Percentiles rank a stretch among this genome's conserved stretches.
These are phyloP conservation scores for Iselma pallidipennis DNA, from an alignment of 2,888 invertebrate genomes.

Conservation along the genomic window DNA sequence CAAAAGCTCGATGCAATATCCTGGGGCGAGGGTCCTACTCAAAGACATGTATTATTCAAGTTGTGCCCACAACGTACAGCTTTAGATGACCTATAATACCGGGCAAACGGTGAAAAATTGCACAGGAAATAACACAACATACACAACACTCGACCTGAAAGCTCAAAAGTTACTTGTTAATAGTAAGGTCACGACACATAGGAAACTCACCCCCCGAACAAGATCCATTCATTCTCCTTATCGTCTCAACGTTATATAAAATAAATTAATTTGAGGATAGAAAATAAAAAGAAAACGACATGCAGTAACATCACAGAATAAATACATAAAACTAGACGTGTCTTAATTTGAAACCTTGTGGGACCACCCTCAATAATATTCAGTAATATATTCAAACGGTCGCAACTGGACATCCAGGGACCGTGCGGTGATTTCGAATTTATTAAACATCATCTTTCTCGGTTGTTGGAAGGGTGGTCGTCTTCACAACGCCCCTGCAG, in stretches of 20 bases:
- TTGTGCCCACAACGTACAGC: conserved; percentile 3
- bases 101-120: conserved; percentile 7
- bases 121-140: conserved; percentile 3
- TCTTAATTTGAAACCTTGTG: neutral
- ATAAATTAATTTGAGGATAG: neutral
- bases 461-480: conserved; percentile 5
- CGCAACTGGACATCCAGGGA: conserved; percentile 7
- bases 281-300: neutral
- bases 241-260: no score
- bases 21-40: neutral
- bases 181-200: neutral
- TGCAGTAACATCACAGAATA: neutral
- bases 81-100: conserved; percentile 6
- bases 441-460: conserved; percentile 15
- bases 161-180: conserved; percentile 1
- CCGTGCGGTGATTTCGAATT: conserved; percentile 20
- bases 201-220: neutral
- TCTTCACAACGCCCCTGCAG: neutral
- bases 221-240: neutral
- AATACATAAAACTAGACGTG: neutral
- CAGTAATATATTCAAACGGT: conserved; percentile 24
- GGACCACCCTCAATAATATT: conserved; percentile 11
- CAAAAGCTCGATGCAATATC: conserved; percentile 4
- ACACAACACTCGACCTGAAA: neutral
- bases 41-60: conserved; percentile 14